Evolutionary conservation across 2,113 vertebrate species (phyloP), one percentile per base, ranked within the genome.

Genomic region (Lasiurus cinereus): DNA sequence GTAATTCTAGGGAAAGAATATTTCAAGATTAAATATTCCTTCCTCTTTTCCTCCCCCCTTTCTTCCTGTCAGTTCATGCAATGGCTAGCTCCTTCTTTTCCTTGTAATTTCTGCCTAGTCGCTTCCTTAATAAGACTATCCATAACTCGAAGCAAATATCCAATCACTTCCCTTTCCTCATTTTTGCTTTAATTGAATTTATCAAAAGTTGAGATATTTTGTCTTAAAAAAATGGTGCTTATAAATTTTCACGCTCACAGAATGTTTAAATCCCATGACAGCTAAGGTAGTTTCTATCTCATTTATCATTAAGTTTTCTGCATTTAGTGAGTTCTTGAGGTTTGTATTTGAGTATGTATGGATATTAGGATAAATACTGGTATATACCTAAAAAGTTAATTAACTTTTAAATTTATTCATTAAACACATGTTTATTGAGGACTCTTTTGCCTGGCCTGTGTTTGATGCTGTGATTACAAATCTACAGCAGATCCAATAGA

Each of bases 221-320:
- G 7, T 85, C 18, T 67, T 29, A 92, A 27, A 79, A 90, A 78
- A 90, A 29, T 22, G 18, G 33, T 85, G 19, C 46, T 59, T 67
- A 77, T 1, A 70, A 48, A 54, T 87, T 74, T 83, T 52, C 2
- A 89, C 69, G 6, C 14, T 56, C 4, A 76, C 1, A 11, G 2
- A 46, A 76, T 39, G 1, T n/a, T 50, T 66, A 74, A 66, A 18
- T 70, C 83, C 27, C 2, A 22, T 64, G 5, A 33, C 1, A 70
- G 5, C 48, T 86, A 85, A 80, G 27, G 54, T 62, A 88, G 70
- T 10, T 2, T 62, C 1, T 69, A 5, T 36, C 2, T 50, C 6
- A 16, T 73, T 43, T 10, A 48, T 22, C 46, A 62, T 1, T 73
- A 14, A 29, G 2, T n/a, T 72, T 33, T 94, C 27, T 64, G 2